phyloP scores from a whole-genome alignment of 2,888 invertebrate genomes.

The Epistrophe eligans region DNA sequence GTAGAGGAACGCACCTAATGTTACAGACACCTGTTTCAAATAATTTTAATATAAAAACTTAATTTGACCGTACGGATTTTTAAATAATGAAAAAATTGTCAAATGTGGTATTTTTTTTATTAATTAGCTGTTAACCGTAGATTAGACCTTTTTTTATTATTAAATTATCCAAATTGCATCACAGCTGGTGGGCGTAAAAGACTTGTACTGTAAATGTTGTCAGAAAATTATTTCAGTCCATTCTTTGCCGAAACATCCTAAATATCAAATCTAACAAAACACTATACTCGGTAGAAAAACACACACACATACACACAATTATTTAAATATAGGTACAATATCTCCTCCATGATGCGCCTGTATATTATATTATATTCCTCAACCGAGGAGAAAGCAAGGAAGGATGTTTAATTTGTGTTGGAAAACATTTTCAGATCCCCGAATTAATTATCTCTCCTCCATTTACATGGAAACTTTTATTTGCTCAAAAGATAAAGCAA shows the following conservation, averaged over 20 bases:
- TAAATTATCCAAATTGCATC: background rate
- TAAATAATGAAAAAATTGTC: no score
- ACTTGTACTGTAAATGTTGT: background rate
- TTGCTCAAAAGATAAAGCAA: conserved; percentile 79
- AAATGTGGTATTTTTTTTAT: background rate
- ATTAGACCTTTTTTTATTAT: background rate
- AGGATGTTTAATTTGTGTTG: conserved; percentile 74
- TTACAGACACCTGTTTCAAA: no score
- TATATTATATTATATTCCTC: background rate
- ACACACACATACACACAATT: conserved; percentile 4
- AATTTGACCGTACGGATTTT: no score
- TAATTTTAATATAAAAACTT: no score
- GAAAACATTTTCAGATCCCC: conserved; percentile 76
- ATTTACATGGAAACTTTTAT: conserved; percentile 78
- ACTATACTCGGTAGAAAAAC: background rate
- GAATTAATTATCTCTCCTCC: conserved; percentile 79
- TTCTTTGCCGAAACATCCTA: conserved; percentile 2
- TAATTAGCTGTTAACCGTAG: background rate
- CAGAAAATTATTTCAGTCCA: conserved; percentile 19
- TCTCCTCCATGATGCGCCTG: background rate
- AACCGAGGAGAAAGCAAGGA: conserved; percentile 3
- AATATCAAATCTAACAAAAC: conserved; percentile 33
- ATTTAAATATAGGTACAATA: background rate
- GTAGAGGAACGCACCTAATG: no score
- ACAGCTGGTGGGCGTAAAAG: background rate